Conservation (phyloP, 1,140 invertebrate species). For the Hylaeus anthracinus region DNA sequence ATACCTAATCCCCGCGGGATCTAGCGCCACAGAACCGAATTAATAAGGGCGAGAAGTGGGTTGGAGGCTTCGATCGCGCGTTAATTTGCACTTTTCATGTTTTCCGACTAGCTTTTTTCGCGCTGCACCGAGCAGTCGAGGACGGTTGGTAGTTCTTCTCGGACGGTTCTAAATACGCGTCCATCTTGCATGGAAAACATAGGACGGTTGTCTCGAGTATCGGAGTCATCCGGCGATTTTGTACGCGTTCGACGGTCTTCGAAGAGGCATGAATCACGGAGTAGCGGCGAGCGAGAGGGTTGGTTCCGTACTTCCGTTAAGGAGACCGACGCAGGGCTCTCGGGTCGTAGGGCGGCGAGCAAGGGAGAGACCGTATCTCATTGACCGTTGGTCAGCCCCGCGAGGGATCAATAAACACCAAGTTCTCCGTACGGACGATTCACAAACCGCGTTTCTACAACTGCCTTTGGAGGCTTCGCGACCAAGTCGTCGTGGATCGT, state of each 20-base stretch:
- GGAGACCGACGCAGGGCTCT: constrained; percentile 61
- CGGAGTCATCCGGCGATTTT: background rate
- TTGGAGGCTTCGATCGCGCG: background rate
- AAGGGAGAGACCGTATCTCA: constrained; percentile 79
- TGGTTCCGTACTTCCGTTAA: constrained; percentile 73
- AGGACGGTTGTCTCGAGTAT: no score
- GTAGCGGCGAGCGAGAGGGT: constrained; percentile 36
- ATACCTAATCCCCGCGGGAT: constrained; percentile 30
- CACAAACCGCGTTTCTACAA: constrained; percentile 19
- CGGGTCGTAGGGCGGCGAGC: constrained; percentile 53
- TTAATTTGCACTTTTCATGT: background rate
- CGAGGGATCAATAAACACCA: constrained; percentile 77
- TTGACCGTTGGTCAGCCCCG: constrained; percentile 79
- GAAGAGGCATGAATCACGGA: constrained; percentile 67
- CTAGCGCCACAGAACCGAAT: background rate
- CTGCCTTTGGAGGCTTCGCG: background rate
- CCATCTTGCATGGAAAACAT: no score
- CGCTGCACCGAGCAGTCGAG: background rate
- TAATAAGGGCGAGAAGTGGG: constrained; percentile 13
- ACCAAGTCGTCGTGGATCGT: background rate
- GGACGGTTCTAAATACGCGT: background rate
- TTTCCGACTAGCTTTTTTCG: background rate
- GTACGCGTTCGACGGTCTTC: background rate
- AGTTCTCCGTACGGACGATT: constrained; percentile 42
- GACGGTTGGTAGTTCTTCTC: background rate